Evolutionary conservation across 2,888 invertebrate genomes (phyloP).

Genomic region (Trissonchulus latispiculum): DNA sequence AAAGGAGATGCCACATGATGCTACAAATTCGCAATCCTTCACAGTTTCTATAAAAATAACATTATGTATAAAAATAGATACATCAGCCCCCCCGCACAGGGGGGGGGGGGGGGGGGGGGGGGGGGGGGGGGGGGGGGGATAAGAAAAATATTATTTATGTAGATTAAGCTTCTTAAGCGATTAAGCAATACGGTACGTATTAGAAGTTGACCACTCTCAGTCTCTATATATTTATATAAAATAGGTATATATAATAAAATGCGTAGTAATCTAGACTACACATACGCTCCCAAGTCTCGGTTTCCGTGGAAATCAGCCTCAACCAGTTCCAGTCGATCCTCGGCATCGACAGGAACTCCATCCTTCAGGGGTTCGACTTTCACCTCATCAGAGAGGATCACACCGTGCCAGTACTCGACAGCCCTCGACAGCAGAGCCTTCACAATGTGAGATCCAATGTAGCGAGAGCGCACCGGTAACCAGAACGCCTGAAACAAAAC

Average conservation of each 20-base stretch:
- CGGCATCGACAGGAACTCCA: conserved; percentile 42
- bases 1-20: conserved; percentile 21
- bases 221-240: no score
- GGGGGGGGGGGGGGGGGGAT: no score
- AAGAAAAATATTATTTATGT: no score
- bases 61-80: no score
- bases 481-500: conserved; percentile 44
- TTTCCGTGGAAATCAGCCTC: conserved; percentile 48
- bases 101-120: no score
- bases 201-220: no score
- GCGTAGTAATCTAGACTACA: no score
- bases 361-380: conserved; percentile 29
- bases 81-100: no score
- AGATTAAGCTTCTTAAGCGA: no score
- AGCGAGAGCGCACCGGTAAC: conserved; percentile 53
- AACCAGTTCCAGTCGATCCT: conserved; percentile 47
- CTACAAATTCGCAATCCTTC: conserved; percentile 16
- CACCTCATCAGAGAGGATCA: conserved; percentile 33
- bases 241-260: no score
- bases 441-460: conserved; percentile 50
- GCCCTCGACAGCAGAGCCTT: conserved; percentile 48
- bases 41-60: no score
- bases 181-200: no score
- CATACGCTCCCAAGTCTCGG: conserved; percentile 10
- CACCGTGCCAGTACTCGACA: conserved; percentile 50